phyloP scores from a whole-genome alignment of 2,888 invertebrate species.

The Agonopterix subpropinquella region DNA sequence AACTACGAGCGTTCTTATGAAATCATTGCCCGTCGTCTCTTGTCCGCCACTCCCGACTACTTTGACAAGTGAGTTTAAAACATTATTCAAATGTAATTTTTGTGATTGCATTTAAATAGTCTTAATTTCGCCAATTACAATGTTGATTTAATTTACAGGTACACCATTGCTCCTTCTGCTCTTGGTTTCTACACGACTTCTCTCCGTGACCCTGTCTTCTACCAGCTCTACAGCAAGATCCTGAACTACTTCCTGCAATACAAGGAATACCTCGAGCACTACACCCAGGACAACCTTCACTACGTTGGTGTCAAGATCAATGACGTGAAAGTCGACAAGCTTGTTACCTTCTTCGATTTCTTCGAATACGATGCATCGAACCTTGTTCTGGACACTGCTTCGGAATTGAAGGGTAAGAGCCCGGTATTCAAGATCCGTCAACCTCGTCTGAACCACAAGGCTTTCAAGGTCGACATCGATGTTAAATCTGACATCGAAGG shows the following conservation, averaged over 20 bases:
- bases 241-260: constrained; percentile 64
- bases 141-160: constrained; percentile 32
- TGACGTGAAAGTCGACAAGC: constrained; percentile 66
- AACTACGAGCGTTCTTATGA: constrained; percentile 74
- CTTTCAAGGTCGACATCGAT: constrained; percentile 61
- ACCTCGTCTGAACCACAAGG: constrained; percentile 76
- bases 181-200: constrained; percentile 79
- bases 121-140: neutral
- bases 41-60: constrained; percentile 39
- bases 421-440: constrained; percentile 76
- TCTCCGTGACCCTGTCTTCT: constrained; percentile 79
- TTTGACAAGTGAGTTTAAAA: constrained; percentile 27
- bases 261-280: constrained; percentile 64
- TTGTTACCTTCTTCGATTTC: constrained; percentile 76
- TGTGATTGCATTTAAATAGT: no score
- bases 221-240: constrained; percentile 72
- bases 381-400: constrained; percentile 42
- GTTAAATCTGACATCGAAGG: constrained; percentile 53
- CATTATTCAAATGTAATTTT: neutral
- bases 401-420: constrained; percentile 44
- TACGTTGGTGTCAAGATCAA: constrained; percentile 73
- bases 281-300: constrained; percentile 62
- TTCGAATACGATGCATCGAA: constrained; percentile 78
- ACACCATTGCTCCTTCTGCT: constrained; percentile 70
- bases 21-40: constrained; percentile 67